Conservation (phyloP, 1,140 invertebrate species). For the Mactra quadrangularis region DNA sequence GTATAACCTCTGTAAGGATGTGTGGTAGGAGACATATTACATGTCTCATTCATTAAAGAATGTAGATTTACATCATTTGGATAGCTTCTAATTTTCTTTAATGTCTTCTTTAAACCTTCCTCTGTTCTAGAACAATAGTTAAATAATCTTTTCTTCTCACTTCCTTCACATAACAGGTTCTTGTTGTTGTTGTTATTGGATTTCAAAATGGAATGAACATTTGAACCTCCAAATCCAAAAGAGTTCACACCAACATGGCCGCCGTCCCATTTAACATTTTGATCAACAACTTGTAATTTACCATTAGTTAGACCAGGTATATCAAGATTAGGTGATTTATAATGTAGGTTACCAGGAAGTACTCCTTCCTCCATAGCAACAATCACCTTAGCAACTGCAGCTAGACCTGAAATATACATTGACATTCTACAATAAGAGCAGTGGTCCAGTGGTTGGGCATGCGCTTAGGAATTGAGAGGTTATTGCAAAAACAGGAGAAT, state of each 20-base stretch:
- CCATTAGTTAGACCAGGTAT: slow-evolving; percentile 95
- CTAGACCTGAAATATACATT: slow-evolving; percentile 86
- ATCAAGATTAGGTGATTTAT: slow-evolving; percentile 92
- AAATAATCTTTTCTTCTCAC: slow-evolving; percentile 88
- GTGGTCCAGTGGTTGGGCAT: too few species aligned
- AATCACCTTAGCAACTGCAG: slow-evolving; percentile 94
- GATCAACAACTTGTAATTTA: slow-evolving; percentile 92
- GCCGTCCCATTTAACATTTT: slow-evolving; percentile 91
- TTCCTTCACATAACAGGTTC: slow-evolving; percentile 25
- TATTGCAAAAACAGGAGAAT: background rate
- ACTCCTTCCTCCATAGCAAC: slow-evolving; percentile 94
- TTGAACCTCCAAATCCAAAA: slow-evolving; percentile 99
- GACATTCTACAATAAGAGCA: too few species aligned
- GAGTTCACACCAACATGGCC: slow-evolving; percentile 95
- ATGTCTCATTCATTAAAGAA: slow-evolving; percentile 90
- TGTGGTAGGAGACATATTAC: slow-evolving; percentile 88
- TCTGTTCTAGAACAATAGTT: slow-evolving; percentile 93
- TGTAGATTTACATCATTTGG: slow-evolving; percentile 90
- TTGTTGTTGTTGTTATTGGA: slow-evolving; percentile 80
- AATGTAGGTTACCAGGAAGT: slow-evolving; percentile 97
- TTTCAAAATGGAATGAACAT: slow-evolving; percentile 94
- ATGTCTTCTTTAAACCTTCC: slow-evolving; percentile 89
- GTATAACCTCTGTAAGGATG: slow-evolving; percentile 92
- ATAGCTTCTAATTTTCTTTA: slow-evolving; percentile 86
- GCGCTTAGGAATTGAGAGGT: too few species aligned